A percentile compares a stretch with the other conserved stretches of the same genome.
Evolutionary conservation across 1,140 invertebrate species (phyloP).

Genomic region (Diabrotica undecimpunctata): DNA sequence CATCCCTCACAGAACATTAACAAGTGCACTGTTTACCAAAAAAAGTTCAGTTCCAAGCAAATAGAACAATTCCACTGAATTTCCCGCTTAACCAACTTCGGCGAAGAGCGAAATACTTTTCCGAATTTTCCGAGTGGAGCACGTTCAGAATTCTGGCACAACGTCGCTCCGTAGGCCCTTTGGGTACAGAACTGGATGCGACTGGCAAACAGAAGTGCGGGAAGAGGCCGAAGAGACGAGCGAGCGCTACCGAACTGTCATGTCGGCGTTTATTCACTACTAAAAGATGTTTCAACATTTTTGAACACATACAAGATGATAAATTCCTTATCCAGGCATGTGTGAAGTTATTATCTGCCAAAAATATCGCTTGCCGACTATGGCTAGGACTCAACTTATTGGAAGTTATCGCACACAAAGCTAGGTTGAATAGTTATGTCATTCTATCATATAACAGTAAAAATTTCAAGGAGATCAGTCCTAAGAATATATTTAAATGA

Average conservation of each 20-base stretch:
- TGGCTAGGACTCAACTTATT: not conserved
- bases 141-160: not conserved
- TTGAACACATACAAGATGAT: not conserved
- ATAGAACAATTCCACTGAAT: not conserved
- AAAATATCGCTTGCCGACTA: conserved; percentile 3
- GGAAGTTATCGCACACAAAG: no score
- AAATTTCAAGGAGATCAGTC: no score
- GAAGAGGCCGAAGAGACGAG: not conserved
- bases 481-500: no score
- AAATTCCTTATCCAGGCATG: not conserved
- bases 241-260: not conserved
- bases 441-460: no score
- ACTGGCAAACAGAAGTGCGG: not conserved
- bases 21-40: not conserved
- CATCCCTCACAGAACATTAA: not conserved
- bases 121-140: not conserved
- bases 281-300: conserved; percentile 3
- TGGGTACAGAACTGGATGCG: conserved; percentile 1
- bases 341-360: conserved; percentile 13
- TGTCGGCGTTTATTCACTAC: not conserved
- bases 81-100: not conserved
- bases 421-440: no score
- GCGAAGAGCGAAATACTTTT: not conserved
- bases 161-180: not conserved
- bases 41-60: not conserved